Evolutionary conservation across 1,140 invertebrate genomes (phyloP), one percentile per base, ranked within the genome.

Genomic region (Drosophila dunni): DNA sequence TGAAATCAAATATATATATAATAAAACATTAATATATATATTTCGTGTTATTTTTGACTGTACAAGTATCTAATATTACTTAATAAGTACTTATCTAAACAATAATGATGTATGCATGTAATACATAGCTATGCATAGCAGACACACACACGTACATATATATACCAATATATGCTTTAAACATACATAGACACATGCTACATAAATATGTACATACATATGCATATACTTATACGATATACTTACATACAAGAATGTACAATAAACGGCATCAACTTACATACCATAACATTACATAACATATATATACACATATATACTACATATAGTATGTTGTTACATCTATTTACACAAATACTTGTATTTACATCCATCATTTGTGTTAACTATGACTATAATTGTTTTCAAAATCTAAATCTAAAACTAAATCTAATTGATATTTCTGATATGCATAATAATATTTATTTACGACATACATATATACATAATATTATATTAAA

Each of bases 311-410:
- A 15, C 51, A 54, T 54, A 34, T 54, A 17, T 40, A 24, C 17
- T 57, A 57, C 54, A 57, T 42, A 29, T 29, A 5, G 24, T 29
- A 29, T 34, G 13, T 42, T 24, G 11, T 24, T 57, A 57, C 17
- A 57, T 57, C 38, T 34, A 29, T 29, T 29, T 29, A 29, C 24
- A 54, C 29, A 54, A 9, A 9, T 29, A 53, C 38, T 11, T 40
- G 29, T 57, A 57, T 57, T 65, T 76, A 88, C 71, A 78, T 65
- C 68, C 74, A 69, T 79, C 65, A 83, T 83, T 88, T 86, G 79
- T 88, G 83, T 86, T 88, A 83, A 79, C 86, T 83, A 82, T 78
- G 79, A 84, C 81, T 79, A 83, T 86, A 88, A 88, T 88, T 88
- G 82, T 86, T 86, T 86, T 76, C 64, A 63, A 88, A 79, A 86